phyloP scores from a whole-genome alignment of 2,113 vertebrate genomes.

The Pelvicachromis taeniatus region DNA sequence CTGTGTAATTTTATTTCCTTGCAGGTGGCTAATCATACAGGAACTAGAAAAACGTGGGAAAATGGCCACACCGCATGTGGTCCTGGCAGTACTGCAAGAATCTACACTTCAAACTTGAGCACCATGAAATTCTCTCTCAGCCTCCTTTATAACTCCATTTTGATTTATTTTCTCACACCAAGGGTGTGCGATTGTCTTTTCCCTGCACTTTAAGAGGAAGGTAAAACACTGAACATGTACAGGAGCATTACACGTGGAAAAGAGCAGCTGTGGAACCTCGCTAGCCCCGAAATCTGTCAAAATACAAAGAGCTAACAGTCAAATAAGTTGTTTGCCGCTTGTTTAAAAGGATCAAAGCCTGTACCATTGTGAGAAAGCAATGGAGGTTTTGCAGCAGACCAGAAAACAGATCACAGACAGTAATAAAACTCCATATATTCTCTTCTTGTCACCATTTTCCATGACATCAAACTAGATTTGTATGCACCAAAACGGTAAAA shows the following conservation, averaged over 20 bases:
- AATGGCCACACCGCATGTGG: neutral
- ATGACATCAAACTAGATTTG: neutral
- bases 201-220: neutral
- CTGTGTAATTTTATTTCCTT: conserved; percentile 24
- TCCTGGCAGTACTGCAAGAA: neutral
- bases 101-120: conserved; percentile 1
- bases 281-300: neutral
- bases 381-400: neutral
- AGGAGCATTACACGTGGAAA: neutral
- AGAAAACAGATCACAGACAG: neutral
- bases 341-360: neutral
- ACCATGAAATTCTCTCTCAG: neutral
- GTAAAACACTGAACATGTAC: neutral
- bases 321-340: neutral
- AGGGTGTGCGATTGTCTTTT: neutral
- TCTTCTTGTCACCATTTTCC: neutral
- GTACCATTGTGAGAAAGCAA: neutral
- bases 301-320: neutral
- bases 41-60: neutral
- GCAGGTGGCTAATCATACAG: conserved; percentile 10
- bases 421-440: neutral
- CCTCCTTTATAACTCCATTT: neutral
- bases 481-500: neutral
- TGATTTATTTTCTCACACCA: neutral
- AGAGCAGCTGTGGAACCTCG: neutral